These are phyloP conservation scores for Agonopterix subpropinquella DNA, from an alignment of 2,888 invertebrate genomes.

Conservation along the genomic window DNA sequence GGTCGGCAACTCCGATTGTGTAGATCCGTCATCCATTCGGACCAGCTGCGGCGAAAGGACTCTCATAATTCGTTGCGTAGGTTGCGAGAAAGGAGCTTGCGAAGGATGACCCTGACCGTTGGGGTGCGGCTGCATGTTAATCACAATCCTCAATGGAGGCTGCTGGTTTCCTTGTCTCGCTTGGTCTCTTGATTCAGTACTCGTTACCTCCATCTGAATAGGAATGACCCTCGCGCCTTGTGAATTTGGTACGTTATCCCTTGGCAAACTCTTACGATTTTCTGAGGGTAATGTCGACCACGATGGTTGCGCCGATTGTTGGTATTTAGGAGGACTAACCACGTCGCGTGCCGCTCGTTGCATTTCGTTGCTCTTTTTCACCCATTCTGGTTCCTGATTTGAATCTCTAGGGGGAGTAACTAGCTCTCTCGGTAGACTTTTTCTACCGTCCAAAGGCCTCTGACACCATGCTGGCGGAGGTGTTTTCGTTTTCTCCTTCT, in stretches of 20 bases:
- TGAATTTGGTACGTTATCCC: constrained; percentile 41
- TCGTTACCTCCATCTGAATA: constrained; percentile 78
- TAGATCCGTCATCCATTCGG: constrained; percentile 53
- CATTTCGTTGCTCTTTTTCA: constrained; percentile 59
- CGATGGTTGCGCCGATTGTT: constrained; percentile 54
- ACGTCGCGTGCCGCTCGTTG: constrained; percentile 55
- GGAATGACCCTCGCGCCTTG: constrained; percentile 77
- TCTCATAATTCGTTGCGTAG: constrained; percentile 71
- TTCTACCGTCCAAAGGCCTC: constrained; percentile 53
- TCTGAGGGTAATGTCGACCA: constrained; percentile 68
- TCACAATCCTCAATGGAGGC: constrained; percentile 63
- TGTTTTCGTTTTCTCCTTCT: constrained; percentile 68
- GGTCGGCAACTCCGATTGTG: constrained; percentile 54
- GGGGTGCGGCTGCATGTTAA: constrained; percentile 56
- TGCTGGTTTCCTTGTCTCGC: constrained; percentile 40
- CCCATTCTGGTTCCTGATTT: constrained; percentile 64
- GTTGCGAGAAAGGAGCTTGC: constrained; percentile 52
- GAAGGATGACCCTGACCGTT: constrained; percentile 28
- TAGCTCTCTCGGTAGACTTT: constrained; percentile 52
- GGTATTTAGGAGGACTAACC: constrained; percentile 61
- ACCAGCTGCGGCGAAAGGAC: constrained; percentile 71
- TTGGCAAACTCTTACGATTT: constrained; percentile 60
- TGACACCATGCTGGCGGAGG: constrained; percentile 68
- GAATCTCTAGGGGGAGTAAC: constrained; percentile 57
- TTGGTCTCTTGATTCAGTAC: constrained; percentile 47